Conservation (phyloP, 2,888 invertebrate genomes). For the Dermolepida albohirtum region DNA sequence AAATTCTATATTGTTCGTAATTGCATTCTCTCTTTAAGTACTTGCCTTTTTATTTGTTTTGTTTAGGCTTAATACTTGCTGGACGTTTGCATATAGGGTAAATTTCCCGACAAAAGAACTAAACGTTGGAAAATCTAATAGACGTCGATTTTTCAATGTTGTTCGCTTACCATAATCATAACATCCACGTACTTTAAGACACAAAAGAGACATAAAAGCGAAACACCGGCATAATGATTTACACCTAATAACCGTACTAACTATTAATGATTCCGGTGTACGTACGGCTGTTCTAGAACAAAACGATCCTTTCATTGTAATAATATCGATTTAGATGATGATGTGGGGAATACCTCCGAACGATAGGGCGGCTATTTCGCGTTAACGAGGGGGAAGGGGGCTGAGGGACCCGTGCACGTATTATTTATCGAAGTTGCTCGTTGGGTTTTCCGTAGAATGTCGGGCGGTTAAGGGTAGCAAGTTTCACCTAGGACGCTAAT, state of each 20-base stretch:
- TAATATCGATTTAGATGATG: conserved; percentile 32
- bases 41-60: too few species aligned
- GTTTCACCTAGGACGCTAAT: conserved; percentile 59
- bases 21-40: too few species aligned
- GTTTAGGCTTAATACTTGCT: too few species aligned
- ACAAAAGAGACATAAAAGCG: not conserved
- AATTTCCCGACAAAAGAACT: too few species aligned
- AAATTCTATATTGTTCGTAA: too few species aligned
- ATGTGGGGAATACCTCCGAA: conserved; percentile 1
- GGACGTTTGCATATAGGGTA: too few species aligned
- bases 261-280: too few species aligned
- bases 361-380: conserved; percentile 22
- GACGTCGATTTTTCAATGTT: too few species aligned
- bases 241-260: not conserved
- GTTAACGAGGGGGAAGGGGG: conserved; percentile 18
- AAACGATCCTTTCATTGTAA: conserved; percentile 27
- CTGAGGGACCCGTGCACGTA: conserved; percentile 14
- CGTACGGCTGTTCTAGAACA: conserved; percentile 12
- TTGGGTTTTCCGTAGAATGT: conserved; percentile 42
- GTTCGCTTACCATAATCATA: too few species aligned
- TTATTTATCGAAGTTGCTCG: conserved; percentile 42
- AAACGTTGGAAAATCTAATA: too few species aligned
- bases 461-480: conserved; percentile 46
- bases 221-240: conserved; percentile 4
- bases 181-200: too few species aligned